A percentile compares a stretch with the other conserved stretches of the same genome.
These are phyloP conservation scores for Lasioglossum figueresi DNA, from an alignment of 2,888 invertebrate genomes.

Conservation along the genomic window DNA sequence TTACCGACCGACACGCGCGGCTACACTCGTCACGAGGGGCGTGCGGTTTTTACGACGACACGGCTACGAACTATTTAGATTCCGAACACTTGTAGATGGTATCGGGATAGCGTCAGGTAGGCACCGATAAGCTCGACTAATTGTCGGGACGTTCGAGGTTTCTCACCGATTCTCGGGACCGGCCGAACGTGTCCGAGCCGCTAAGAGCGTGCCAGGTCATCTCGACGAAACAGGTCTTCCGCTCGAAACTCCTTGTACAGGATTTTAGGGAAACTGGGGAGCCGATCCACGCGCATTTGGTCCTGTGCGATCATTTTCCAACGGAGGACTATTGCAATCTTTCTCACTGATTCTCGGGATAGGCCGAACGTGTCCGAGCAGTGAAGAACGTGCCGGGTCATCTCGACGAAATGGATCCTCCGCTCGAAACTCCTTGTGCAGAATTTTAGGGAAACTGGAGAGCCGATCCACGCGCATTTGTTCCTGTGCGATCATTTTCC, in stretches of 20 bases:
- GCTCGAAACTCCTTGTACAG: background rate
- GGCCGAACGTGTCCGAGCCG: background rate
- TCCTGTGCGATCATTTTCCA: too few species aligned
- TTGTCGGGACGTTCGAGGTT: constrained; percentile 57
- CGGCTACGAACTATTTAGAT: constrained; percentile 67
- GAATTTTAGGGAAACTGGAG: too few species aligned
- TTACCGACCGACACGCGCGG: constrained; percentile 62
- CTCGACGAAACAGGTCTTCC: background rate
- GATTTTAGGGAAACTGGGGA: too few species aligned
- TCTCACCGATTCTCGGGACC: background rate
- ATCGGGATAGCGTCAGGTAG: constrained; percentile 65
- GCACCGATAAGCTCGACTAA: constrained; percentile 66
- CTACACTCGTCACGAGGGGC: constrained; percentile 66
- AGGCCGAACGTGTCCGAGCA: background rate
- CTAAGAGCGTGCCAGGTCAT: background rate
- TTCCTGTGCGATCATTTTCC: too few species aligned
- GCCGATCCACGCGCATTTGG: too few species aligned
- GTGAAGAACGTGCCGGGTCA: background rate
- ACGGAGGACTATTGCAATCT: too few species aligned
- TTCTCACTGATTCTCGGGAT: background rate
- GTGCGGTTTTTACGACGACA: constrained; percentile 50
- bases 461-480: too few species aligned
- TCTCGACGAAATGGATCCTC: background rate
- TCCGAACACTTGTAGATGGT: constrained; percentile 73
- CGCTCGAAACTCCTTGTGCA: background rate